phyloP scores from a whole-genome alignment of 1,140 invertebrate genomes.

The Leptinotarsa texana region DNA sequence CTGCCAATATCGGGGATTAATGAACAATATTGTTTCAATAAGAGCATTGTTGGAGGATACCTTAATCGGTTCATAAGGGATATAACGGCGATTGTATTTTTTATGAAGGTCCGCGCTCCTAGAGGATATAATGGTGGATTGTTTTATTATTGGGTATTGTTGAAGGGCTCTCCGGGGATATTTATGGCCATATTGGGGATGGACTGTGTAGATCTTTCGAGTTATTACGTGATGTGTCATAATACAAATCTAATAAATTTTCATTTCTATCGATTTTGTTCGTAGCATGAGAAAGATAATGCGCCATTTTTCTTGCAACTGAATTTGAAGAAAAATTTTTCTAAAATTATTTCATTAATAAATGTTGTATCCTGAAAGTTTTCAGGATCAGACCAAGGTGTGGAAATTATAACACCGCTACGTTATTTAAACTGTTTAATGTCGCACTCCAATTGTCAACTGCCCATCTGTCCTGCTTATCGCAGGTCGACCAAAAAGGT shows the following conservation, averaged over 20 bases:
- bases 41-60: constrained; percentile 23
- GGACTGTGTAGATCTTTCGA: background rate
- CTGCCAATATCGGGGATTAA: constrained; percentile 44
- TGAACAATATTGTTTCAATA: constrained; percentile 41
- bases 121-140: constrained; percentile 7
- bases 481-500: no score
- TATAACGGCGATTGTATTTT: constrained; percentile 17
- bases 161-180: background rate
- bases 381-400: no score
- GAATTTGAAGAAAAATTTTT: no score
- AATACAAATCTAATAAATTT: background rate
- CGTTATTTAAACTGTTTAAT: no score
- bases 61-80: constrained; percentile 6
- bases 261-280: background rate
- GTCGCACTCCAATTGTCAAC: no score
- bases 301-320: no score
- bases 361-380: no score
- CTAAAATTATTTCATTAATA: no score
- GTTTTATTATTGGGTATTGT: constrained; percentile 8
- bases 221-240: background rate
- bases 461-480: no score
- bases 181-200: constrained; percentile 7
- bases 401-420: no score
- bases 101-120: background rate
- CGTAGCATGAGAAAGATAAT: background rate